Conservation (phyloP, 2,888 invertebrate genomes). For the Eupithecia subfuscata region DNA sequence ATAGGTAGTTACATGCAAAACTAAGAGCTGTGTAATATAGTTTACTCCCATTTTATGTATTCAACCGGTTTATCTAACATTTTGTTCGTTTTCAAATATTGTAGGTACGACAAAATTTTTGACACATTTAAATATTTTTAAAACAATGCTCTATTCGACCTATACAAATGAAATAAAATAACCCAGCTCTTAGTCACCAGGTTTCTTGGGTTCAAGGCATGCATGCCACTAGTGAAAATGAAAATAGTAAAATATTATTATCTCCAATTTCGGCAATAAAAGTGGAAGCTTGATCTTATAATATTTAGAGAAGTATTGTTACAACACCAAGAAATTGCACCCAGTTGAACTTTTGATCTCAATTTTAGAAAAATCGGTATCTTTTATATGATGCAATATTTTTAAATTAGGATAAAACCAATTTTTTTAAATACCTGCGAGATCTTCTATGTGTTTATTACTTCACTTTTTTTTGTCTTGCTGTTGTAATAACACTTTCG, state of each 20-base stretch:
- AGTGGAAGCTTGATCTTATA: constrained; percentile 18
- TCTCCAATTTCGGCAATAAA: background rate
- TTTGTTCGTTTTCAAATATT: background rate
- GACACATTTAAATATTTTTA: background rate
- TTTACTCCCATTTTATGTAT: background rate
- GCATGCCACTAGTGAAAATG: constrained; percentile 59
- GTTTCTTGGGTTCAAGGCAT: constrained; percentile 50
- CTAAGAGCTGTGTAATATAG: constrained; percentile 21
- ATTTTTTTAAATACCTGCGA: background rate
- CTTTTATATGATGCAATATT: background rate
- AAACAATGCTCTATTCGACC: background rate
- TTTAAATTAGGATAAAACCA: background rate
- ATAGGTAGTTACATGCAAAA: constrained; percentile 20
- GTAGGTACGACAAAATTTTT: background rate
- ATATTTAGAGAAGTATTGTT: background rate
- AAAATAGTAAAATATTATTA: constrained; percentile 8
- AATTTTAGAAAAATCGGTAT: background rate
- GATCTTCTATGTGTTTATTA: background rate
- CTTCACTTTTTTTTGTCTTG: background rate
- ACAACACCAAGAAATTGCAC: background rate
- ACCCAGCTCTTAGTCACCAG: constrained; percentile 50
- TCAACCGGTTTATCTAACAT: background rate
- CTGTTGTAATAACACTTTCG: constrained; percentile 5
- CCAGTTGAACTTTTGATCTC: background rate
- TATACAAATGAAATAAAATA: background rate